Conservation (phyloP, 2,113 vertebrate species). For the Stegostoma tigrinum region DNA sequence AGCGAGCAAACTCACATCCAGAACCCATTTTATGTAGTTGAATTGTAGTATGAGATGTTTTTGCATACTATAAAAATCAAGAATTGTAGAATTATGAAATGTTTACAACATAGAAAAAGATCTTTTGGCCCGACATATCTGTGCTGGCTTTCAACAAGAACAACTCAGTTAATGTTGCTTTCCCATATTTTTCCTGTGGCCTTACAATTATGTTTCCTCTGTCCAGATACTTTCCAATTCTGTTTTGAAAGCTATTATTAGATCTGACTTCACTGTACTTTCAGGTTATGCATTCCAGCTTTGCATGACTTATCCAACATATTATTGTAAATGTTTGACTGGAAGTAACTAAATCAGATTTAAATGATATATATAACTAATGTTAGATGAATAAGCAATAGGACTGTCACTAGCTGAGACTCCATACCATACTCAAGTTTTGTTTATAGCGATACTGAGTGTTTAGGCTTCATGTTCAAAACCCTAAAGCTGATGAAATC, state of each 20-base stretch:
- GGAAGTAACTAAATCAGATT: background rate
- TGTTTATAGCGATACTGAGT: background rate
- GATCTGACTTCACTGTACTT: background rate
- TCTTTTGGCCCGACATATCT: background rate
- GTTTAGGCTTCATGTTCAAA: background rate
- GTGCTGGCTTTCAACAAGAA: background rate
- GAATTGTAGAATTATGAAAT: background rate
- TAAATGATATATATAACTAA: background rate
- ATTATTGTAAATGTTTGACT: background rate
- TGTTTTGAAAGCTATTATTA: background rate
- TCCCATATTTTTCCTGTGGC: background rate
- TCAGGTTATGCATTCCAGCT: background rate
- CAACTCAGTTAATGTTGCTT: background rate
- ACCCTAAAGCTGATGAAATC: background rate
- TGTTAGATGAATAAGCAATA: background rate
- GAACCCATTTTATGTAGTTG: background rate
- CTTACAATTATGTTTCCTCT: too few species aligned
- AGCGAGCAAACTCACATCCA: too few species aligned
- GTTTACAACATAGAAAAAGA: background rate
- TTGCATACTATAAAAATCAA: background rate
- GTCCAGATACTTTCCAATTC: background rate
- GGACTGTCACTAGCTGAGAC: background rate
- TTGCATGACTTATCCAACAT: background rate
- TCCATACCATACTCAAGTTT: background rate
- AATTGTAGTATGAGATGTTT: background rate